phyloP scores from a whole-genome alignment of 2,797 vertebrate species.

The Helicolenus hilgendorfi region DNA sequence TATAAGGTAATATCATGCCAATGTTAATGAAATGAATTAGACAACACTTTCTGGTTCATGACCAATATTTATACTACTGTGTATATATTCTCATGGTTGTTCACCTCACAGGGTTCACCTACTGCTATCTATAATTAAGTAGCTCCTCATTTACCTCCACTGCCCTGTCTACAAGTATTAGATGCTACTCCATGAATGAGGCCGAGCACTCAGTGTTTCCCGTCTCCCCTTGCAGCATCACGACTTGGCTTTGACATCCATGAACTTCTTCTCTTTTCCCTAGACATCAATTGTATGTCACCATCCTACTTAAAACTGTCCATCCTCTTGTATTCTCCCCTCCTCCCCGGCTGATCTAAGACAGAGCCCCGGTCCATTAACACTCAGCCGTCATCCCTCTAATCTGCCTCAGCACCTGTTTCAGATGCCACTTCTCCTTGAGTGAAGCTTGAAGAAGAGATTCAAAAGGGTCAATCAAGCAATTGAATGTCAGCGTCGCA shows the following conservation, averaged over 20 bases:
- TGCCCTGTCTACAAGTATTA: slow-evolving; percentile 2
- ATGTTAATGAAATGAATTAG: not conserved
- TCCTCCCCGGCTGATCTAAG: slow-evolving; percentile 2
- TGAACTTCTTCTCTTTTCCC: slow-evolving; percentile 13
- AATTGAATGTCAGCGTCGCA: slow-evolving; percentile 11
- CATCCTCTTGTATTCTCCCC: not conserved
- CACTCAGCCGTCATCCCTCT: slow-evolving; percentile 24
- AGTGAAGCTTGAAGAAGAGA: slow-evolving; percentile 6
- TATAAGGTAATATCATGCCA: not conserved
- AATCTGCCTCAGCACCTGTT: slow-evolving; percentile 45
- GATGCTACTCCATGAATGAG: not conserved
- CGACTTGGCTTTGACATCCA: slow-evolving; percentile 21
- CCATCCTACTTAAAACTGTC: slow-evolving; percentile 21
- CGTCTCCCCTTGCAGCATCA: not conserved
- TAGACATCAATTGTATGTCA: slow-evolving; percentile 30
- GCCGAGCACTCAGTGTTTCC: not conserved
- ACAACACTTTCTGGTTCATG: not conserved
- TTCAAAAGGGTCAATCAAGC: slow-evolving; percentile 1
- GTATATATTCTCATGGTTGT: not conserved
- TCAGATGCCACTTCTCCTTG: slow-evolving; percentile 17
- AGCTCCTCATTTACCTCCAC: not conserved
- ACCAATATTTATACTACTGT: not conserved
- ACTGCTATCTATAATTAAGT: not conserved
- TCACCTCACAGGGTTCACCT: not conserved
- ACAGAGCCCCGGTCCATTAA: slow-evolving; percentile 25